A percentile compares a stretch with the other conserved stretches of the same genome.
Evolutionary conservation across 1,140 invertebrate genomes (phyloP).

Genomic region (Drosophila nigrodunni): DNA sequence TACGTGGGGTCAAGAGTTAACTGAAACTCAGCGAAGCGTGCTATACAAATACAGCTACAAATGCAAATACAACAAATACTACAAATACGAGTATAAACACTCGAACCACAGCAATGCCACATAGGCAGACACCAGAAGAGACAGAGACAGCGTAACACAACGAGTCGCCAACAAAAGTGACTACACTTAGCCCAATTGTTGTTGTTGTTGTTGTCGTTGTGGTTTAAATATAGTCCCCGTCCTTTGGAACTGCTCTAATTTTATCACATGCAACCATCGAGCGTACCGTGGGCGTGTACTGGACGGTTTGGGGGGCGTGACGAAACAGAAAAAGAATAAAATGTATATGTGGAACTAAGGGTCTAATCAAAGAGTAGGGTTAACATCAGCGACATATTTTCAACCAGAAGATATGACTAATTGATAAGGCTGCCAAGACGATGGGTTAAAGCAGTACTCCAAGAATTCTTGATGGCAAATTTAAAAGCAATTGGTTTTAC

Average conservation of each 20-base stretch:
- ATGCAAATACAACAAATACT: not conserved
- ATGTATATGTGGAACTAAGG: conserved; percentile 10
- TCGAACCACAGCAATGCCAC: conserved; percentile 16
- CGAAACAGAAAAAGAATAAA: conserved; percentile 16
- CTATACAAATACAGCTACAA: conserved; percentile 19
- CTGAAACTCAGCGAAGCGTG: conserved; percentile 65
- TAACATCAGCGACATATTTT: conserved; percentile 26
- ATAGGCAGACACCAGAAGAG: conserved; percentile 10
- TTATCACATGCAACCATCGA: conserved; percentile 74
- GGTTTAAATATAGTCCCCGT: conserved; percentile 53
- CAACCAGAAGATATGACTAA: conserved; percentile 16
- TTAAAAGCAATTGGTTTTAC: too few relatives aligned
- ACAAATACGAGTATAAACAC: conserved; percentile 10
- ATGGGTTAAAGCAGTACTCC: not conserved
- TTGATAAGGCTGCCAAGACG: conserved; percentile 17
- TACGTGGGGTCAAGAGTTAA: conserved; percentile 77
- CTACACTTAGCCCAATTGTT: conserved; percentile 56
- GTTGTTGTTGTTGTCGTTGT: conserved; percentile 31
- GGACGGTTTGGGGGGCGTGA: conserved; percentile 26
- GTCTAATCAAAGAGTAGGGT: conserved; percentile 25
- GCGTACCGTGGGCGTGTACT: conserved; percentile 39
- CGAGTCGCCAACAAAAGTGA: conserved; percentile 8
- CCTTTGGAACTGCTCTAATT: conserved; percentile 61
- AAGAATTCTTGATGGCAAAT: too few relatives aligned
- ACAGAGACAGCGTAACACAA: not conserved